These are phyloP conservation scores for Zosterops lateralis DNA, from an alignment of 2,113 vertebrate species.

Conservation along the genomic window DNA sequence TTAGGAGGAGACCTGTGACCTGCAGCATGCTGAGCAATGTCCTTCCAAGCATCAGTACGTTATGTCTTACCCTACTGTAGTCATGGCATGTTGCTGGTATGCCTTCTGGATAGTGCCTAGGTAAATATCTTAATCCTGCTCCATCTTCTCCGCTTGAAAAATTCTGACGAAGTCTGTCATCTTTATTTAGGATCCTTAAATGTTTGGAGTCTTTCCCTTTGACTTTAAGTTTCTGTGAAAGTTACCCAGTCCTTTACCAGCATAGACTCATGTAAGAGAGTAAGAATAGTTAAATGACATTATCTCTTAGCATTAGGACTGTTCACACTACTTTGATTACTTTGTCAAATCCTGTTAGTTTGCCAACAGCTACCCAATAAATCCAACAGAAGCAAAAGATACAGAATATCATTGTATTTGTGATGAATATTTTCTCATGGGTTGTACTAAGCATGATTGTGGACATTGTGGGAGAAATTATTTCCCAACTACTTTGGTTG, in stretches of 20 bases:
- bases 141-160: background rate
- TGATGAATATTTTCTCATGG: background rate
- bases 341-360: background rate
- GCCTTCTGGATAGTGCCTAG: background rate
- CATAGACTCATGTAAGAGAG: background rate
- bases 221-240: background rate
- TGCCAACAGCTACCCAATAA: background rate
- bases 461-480: background rate
- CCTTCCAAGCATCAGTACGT: background rate
- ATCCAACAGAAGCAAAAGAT: background rate
- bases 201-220: background rate
- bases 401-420: background rate
- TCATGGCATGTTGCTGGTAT: background rate
- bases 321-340: background rate
- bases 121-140: background rate
- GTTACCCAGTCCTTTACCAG: background rate
- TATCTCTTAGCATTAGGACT: background rate
- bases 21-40: background rate
- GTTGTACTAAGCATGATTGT: background rate
- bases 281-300: background rate
- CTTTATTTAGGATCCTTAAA: background rate
- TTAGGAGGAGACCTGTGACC: background rate
- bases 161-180: background rate
- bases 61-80: background rate
- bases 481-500: fast-evolving